A percentile compares a stretch with the other conserved stretches of the same genome.
These are phyloP conservation scores for Etheostoma spectabile DNA, from an alignment of 2,113 vertebrate genomes.

Conservation along the genomic window DNA sequence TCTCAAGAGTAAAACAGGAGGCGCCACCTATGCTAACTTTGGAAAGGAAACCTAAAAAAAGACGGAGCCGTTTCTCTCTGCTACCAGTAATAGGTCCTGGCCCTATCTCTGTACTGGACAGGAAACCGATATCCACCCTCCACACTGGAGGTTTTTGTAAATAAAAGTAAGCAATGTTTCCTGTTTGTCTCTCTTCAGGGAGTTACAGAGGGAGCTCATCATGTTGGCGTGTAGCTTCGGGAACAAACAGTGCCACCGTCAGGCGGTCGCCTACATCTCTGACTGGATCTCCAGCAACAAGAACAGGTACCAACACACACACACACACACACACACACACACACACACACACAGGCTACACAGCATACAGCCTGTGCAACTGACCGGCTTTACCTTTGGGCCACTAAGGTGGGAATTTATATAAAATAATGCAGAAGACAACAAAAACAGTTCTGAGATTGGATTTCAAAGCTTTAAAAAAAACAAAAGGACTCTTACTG, in stretches of 20 bases:
- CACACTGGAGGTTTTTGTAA: too few relatives aligned
- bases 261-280: constrained; percentile 94
- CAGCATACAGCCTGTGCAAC: not conserved
- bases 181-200: constrained; percentile 79
- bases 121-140: too few relatives aligned
- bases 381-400: not conserved
- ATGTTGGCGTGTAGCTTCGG: constrained; percentile 98
- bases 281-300: constrained; percentile 99
- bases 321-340: constrained; percentile 18
- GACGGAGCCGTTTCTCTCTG: too few relatives aligned
- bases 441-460: not conserved
- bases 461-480: too few relatives aligned
- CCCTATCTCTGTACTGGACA: too few relatives aligned
- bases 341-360: not conserved
- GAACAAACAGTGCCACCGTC: constrained; percentile 97
- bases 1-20: too few relatives aligned
- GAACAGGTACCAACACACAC: constrained; percentile 86
- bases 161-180: not conserved
- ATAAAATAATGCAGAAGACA: not conserved
- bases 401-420: not conserved
- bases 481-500: too few relatives aligned
- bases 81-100: too few relatives aligned
- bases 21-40: too few relatives aligned
- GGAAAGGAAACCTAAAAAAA: too few relatives aligned
- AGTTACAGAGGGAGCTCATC: constrained; percentile 94